A percentile compares a stretch with the other conserved stretches of the same genome.
These are phyloP conservation scores for Lamprotornis superbus DNA, from an alignment of 2,113 vertebrate genomes.

Conservation along the genomic window DNA sequence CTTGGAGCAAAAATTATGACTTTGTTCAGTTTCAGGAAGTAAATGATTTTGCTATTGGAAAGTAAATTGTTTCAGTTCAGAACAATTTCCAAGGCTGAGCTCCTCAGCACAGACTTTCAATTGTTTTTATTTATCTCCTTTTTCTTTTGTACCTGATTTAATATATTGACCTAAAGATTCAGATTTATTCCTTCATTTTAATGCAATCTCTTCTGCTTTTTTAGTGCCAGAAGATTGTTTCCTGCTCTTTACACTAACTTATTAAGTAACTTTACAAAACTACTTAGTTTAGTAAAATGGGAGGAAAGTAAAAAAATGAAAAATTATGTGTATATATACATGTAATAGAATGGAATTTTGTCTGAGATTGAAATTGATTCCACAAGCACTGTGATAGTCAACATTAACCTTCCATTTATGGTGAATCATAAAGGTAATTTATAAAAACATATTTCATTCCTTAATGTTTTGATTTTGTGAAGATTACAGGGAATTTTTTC, in stretches of 20 bases:
- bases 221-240: background rate
- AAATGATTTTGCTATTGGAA: background rate
- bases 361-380: background rate
- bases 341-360: background rate
- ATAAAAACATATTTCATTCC: background rate
- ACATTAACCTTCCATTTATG: background rate
- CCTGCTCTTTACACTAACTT: background rate
- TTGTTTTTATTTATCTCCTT: background rate
- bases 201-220: background rate
- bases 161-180: background rate
- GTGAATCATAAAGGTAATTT: background rate
- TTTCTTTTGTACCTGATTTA: background rate
- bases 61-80: background rate
- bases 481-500: background rate
- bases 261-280: background rate
- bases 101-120: background rate
- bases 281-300: background rate
- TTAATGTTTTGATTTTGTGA: background rate
- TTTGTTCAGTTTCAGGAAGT: background rate
- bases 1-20: background rate
- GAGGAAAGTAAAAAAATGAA: background rate
- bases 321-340: background rate
- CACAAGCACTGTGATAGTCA: background rate
- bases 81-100: background rate
- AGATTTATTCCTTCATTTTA: background rate